Evolutionary conservation across 2,888 invertebrate genomes (phyloP), one percentile per base, ranked within the genome.

Genomic region (Muschampia plurimacula): DNA sequence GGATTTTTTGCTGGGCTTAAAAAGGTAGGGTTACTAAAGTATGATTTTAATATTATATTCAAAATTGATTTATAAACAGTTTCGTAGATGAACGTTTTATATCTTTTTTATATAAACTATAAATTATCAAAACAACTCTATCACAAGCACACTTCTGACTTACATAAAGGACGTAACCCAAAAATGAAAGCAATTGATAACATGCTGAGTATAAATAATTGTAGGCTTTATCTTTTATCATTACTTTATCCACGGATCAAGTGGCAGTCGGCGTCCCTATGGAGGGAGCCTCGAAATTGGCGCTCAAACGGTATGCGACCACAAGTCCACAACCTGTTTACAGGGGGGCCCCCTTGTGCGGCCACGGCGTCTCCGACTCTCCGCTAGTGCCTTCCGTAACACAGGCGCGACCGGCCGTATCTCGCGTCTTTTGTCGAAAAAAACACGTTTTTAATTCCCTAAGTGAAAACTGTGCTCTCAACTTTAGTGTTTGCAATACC

Each of bases 251-350:
- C 86, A 80, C 78, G 85, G 86, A 91, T 90, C 89, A 87, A 88
- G 86, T 80, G 81, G 84, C 84, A 84, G 84, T 64, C 84, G 83
- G 86, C 83, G 84, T 84, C 83, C 84, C 85, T 82, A 81, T 83
- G 83, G 85, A 80, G 82, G 82, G 86, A 86, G 85, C 87, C 84
- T 86, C 89, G 86, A 90, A 92, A 92, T 92, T 91, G 93, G 89
- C 91, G 90, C 86, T 88, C 89, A 86, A 87, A 81, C 82, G 82
- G 89, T 89, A 91, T 92, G 90, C 88, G 88, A 86, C 80, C 85
- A 57, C 57, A 57, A 57, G 83, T 90, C 81, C 85, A 83, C 91
- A 93, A 92, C 93, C 93, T 93, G 93, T 93, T 93, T 84, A 76
- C 76, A 77, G 84, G 86, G 85, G 83, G 82, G 80, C 78, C 22